These are phyloP conservation scores for Lepus europaeus DNA, from an alignment of 2,113 vertebrate genomes.

Conservation along the genomic window DNA sequence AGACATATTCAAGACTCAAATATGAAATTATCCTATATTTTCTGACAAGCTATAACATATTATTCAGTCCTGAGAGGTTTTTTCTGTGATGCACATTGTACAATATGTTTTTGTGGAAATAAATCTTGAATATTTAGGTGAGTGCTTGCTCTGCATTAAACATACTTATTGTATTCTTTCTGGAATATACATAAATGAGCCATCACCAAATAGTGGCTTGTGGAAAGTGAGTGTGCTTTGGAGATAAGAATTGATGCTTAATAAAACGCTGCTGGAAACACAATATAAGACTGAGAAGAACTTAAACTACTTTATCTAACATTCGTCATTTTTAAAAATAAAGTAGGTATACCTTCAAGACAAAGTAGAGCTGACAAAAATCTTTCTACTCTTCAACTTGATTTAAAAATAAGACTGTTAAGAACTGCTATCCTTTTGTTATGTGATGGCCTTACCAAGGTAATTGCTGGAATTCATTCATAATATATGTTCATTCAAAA, in stretches of 20 bases:
- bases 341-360: not conserved
- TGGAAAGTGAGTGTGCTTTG: not conserved
- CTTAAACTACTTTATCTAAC: not conserved
- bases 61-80: not conserved
- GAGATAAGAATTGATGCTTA: not conserved
- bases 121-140: not conserved
- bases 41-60: not conserved
- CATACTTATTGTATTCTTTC: not conserved
- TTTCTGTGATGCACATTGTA: not conserved
- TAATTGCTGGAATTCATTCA: not conserved
- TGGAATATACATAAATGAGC: not conserved
- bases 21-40: not conserved
- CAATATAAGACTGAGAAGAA: not conserved
- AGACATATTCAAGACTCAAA: not conserved
- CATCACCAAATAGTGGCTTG: not conserved
- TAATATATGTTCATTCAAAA: not conserved
- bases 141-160: not conserved
- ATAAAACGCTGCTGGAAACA: not conserved
- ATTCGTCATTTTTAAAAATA: conserved; percentile 1
- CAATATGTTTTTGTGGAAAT: not conserved
- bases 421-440: not conserved
- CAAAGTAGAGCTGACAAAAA: not conserved
- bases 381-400: not conserved
- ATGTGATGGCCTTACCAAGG: not conserved
- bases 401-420: not conserved